These are phyloP conservation scores for Vireo griseus DNA, from an alignment of 2,797 vertebrate species.

Conservation along the genomic window DNA sequence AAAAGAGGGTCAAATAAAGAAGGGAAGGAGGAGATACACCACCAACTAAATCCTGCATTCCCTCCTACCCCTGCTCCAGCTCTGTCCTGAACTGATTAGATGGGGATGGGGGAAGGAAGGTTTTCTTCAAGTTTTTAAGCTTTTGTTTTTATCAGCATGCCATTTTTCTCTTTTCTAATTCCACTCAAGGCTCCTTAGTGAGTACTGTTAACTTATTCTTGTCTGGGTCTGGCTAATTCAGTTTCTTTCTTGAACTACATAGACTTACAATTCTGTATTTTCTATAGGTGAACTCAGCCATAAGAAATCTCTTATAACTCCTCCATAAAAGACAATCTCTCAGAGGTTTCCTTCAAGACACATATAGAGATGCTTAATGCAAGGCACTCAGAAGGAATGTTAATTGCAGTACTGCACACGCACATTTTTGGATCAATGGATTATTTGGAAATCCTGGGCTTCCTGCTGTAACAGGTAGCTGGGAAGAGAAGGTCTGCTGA, in stretches of 20 bases:
- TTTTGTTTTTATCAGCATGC: conserved; percentile 63
- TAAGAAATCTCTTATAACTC: conserved; percentile 75
- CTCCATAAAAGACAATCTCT: conserved; percentile 65
- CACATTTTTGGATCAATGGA: conserved; percentile 2
- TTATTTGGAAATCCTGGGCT: background rate
- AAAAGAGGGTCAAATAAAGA: conserved; percentile 71
- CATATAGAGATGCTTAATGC: conserved; percentile 33
- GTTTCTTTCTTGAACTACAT: conserved; percentile 71
- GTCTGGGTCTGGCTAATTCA: conserved; percentile 63
- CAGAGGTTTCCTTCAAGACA: conserved; percentile 66
- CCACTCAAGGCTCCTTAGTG: conserved; percentile 68
- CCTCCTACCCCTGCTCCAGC: background rate
- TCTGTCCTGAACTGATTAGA: background rate
- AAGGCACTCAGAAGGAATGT: conserved; percentile 56
- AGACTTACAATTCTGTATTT: conserved; percentile 75
- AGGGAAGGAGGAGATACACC: conserved; percentile 66
- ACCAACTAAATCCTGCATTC: conserved; percentile 12
- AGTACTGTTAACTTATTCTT: conserved; percentile 72
- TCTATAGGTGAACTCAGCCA: conserved; percentile 80
- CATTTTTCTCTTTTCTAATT: conserved; percentile 60
- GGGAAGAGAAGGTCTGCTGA: background rate
- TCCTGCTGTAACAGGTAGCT: conserved; percentile 29
- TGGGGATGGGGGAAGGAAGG: conserved; percentile 14
- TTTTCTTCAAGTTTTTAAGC: conserved; percentile 35
- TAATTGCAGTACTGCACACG: conserved; percentile 50